Evolutionary conservation across 1,140 invertebrate genomes (phyloP), one percentile per base, ranked within the genome.

Genomic region (Drosophila tropicalis): DNA sequence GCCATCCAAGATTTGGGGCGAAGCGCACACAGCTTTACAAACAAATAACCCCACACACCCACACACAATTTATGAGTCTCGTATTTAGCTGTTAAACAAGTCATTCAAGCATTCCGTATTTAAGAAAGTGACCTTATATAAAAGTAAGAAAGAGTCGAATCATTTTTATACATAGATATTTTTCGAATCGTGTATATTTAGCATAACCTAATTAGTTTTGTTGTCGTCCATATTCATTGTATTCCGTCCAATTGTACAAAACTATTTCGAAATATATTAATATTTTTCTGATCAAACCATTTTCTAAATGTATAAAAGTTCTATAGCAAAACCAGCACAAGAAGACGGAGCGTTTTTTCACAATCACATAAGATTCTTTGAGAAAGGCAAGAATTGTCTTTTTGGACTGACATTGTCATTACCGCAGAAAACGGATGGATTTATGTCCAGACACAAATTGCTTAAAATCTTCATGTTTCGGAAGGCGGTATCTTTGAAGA

Each of bases 111-210:
- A 85, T 85, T 85, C 82, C 82, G 66, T 70, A 72, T 77, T 71
- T 75, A 81, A 75, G 64, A 70, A 87, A 89, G 84, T 89, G 84
- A 89, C 84, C 84, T 89, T 89, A 89, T 89, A 89, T 79, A 67
- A 71, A 72, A 64, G 47, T 89, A 89, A 89, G 84, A 58, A 47
- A 29, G 29, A 29, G 60, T 66, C 67, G 83, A 34, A 61, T 71
- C 68, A 69, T 64, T 83, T 80, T 72, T 62, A 56, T 51, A 51
- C 17, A 79, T 58, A 19, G 13, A 58, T 61, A 70, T 63, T 73
- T 66, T 77, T 64, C 65, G 67, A 80, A 84, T 29, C 13, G 62
- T 25, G 25, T 73, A 5, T 66, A 72, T 54, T 70, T 62, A 71
- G 67, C 70, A 65, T 62, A 62, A 25, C 19, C 44, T 70, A 79